A percentile compares a stretch with the other conserved stretches of the same genome.
phyloP scores from a whole-genome alignment of 1,140 invertebrate species.

The Tenebrio molitor region DNA sequence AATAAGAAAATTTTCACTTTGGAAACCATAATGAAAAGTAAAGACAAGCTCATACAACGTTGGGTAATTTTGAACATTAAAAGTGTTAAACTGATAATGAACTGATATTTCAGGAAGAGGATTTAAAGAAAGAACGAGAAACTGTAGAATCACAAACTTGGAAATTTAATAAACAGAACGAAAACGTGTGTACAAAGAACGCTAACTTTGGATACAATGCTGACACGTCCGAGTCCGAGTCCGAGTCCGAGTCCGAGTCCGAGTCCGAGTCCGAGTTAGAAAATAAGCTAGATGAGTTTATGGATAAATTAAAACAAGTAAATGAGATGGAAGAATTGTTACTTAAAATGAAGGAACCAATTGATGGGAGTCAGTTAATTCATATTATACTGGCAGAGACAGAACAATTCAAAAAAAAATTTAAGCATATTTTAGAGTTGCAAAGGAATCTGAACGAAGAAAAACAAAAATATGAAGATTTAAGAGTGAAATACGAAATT shows the following conservation, averaged over 20 bases:
- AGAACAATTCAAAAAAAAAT: constrained; percentile 74
- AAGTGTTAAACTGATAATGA: too few species aligned
- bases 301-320: constrained; percentile 73
- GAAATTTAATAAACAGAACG: constrained; percentile 57
- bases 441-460: constrained; percentile 76
- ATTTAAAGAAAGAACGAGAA: constrained; percentile 57
- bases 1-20: constrained; percentile 71
- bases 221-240: constrained; percentile 71
- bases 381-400: constrained; percentile 77
- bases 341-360: constrained; percentile 76
- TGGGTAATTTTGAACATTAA: constrained; percentile 67
- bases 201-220: constrained; percentile 72
- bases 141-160: constrained; percentile 47
- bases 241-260: constrained; percentile 75
- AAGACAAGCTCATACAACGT: constrained; percentile 72
- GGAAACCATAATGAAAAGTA: constrained; percentile 71
- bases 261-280: constrained; percentile 70
- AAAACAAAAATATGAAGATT: constrained; percentile 82
- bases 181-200: constrained; percentile 69
- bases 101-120: constrained; percentile 57
- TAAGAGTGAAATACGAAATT: constrained; percentile 84
- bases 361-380: constrained; percentile 71
- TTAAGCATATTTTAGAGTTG: constrained; percentile 71
- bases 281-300: constrained; percentile 69
- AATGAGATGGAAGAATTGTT: constrained; percentile 76